Evolutionary conservation across 1,140 invertebrate species (phyloP), one percentile per base, ranked within the genome.

Genomic region (Ectropis grisescens): DNA sequence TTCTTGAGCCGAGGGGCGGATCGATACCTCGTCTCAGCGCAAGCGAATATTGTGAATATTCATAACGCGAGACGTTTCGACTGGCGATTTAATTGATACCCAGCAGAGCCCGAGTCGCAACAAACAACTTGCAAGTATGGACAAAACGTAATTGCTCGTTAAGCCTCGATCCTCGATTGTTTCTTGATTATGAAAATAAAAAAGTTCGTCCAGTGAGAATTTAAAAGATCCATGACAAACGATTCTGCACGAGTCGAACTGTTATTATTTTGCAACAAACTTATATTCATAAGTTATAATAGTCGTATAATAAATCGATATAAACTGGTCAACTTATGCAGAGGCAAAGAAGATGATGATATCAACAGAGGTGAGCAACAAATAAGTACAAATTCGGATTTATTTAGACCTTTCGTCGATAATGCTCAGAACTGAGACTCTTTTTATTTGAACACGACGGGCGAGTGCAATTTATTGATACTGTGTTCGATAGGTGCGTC

Each of bases 391-490:
- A 53, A 61, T 58, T 65, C 58, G 58, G 70, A 74, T 80, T 76
- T 80, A 80, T 80, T 71, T 64, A 65, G 66, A 66, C 68, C 58
- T 59, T 66, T 66, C 54, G 59, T 62, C 67, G 75, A 80, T 80
- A 80, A 62, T 59, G 52, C 55, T 42, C 45, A 53, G 55, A 53
- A 50, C 54, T 56, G 40, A 36, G 41, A 40, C 68, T 68, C 66
- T 80, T 75, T n/a, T 76, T 76, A 66, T 74, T 76, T 76, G 48
- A 58, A 64, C 68, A 64, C 58, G 69, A 71, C 66, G 51, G 56
- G 59, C 69, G 66, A 66, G 58, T 71, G 62, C 68, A 76, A 80
- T 80, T 80, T 80, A 80, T 80, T 75, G 67, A 68, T 71, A 68
- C 60, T 57, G 60, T 60, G 51, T 53, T 57, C 59, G 75, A 80